phyloP scores from a whole-genome alignment of 2,888 invertebrate species.

The Cheilosia scutellata region DNA sequence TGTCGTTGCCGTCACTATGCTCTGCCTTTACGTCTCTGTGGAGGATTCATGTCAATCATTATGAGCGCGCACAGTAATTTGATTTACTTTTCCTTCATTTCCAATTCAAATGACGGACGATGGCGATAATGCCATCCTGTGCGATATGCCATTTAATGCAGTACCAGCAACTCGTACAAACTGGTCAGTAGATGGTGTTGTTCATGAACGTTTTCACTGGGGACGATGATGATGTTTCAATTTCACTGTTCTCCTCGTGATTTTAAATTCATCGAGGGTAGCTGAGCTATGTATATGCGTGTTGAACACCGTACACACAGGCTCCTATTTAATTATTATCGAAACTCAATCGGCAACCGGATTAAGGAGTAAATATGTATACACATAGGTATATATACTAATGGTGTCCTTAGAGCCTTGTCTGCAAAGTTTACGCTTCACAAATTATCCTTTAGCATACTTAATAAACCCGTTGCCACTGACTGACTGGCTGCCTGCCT shows the following conservation, averaged over 20 bases:
- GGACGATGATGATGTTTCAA: constrained; percentile 29
- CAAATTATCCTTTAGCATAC: constrained; percentile 67
- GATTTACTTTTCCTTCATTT: constrained; percentile 70
- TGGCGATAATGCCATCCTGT: constrained; percentile 55
- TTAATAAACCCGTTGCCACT: constrained; percentile 45
- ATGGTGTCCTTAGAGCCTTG: constrained; percentile 65
- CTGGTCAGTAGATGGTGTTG: neutral
- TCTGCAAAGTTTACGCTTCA: constrained; percentile 71
- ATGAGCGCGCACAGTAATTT: constrained; percentile 55
- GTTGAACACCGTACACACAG: neutral
- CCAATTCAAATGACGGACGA: constrained; percentile 71
- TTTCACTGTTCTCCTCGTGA: constrained; percentile 28
- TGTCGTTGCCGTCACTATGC: neutral
- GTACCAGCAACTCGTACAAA: neutral
- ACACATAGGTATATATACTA: constrained; percentile 19
- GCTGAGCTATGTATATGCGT: neutral
- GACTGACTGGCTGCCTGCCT: neutral
- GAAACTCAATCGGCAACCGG: constrained; percentile 39
- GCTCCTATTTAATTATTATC: constrained; percentile 44
- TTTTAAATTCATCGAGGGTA: constrained; percentile 51
- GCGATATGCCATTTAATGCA: constrained; percentile 56
- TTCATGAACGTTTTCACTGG: constrained; percentile 20
- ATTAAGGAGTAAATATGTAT: constrained; percentile 10
- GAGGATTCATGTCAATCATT: constrained; percentile 66
- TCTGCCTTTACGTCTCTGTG: neutral